Percentiles rank a stretch among this genome's conserved stretches.
Conservation (phyloP, 2,113 vertebrate species). For the Bos indicus region DNA sequence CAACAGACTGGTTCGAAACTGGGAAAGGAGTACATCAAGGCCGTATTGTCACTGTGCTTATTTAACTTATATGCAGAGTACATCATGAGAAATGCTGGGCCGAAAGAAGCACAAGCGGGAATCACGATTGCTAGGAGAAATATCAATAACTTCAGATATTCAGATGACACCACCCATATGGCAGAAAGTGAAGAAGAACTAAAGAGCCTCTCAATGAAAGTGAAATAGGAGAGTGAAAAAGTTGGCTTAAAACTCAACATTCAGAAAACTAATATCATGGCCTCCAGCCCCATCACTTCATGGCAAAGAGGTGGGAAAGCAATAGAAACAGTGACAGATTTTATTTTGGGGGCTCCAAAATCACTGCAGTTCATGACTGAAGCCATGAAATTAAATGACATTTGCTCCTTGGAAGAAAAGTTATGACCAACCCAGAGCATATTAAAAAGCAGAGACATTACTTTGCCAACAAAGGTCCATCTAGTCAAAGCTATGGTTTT, state of each 20-base stretch:
- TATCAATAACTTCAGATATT: neutral
- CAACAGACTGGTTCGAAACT: neutral
- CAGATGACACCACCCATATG: neutral
- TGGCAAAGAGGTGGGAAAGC: neutral
- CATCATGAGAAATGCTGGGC: neutral
- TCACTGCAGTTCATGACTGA: fast-evolving
- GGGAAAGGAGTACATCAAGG: neutral
- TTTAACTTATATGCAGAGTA: neutral
- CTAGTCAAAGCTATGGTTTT: neutral
- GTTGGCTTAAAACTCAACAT: neutral
- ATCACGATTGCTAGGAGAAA: neutral
- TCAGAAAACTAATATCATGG: neutral
- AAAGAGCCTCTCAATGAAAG: neutral
- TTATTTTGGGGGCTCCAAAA: neutral
- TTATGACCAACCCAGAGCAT: neutral
- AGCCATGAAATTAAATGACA: neutral
- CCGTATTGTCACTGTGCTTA: neutral
- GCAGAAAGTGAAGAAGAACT: neutral
- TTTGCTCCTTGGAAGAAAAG: neutral
- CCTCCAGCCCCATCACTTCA: neutral
- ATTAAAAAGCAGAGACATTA: neutral
- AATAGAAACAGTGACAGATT: neutral
- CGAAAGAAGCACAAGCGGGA: neutral
- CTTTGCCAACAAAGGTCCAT: neutral
- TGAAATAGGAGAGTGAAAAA: neutral